Base-by-base conservation (phyloP, 2,797 vertebrate species). In the Meda fulgida region DNA sequence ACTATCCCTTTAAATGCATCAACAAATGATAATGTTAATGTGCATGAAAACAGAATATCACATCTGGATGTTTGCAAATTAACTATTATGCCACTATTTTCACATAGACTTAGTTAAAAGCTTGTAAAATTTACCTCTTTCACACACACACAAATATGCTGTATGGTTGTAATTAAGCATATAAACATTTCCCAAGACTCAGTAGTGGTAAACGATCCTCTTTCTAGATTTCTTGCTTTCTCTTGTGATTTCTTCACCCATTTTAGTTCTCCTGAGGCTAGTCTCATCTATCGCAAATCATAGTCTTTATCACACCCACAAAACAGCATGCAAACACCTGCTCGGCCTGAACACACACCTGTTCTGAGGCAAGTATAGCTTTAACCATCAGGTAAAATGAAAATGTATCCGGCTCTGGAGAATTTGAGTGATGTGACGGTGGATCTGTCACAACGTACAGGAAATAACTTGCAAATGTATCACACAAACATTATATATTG, bases 311-410 rank as follows among this genome's bases (percentile, higher is more conserved):
- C 60, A 69, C 70, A 67, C 43, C 11, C n/a, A 67, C 78, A 81
- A 38, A 78, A 51, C 21, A 51, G 67, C 0, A 0, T 38, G 48
- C 58, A 78, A 38, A 84, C 63, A 84, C 46, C 72, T 78, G 65
- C 63, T 66, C 21, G 0, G 36, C n/a, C 26, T n/a, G 26, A 46
- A 53, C 72, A 84, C 72, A 77, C 81, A 84, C 79, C 84, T 86
- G 84, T 77, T 86, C 65, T 81, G 63, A 76, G 79, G 26, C 76
- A 77, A 86, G 43, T 81, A 81, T 36, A 86, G 60, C 60, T 76
- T 66, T 46, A 69, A 51, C 26, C 14, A 5, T 26, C 8, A 75
- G 19, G 48, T 21, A 21, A 65, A 65, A 70, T 36, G 9, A 80
- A 85, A 53, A 76, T 18, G 48, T 69, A 69, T 79, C 85, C 58